Base-by-base conservation (phyloP, 1,140 invertebrate genomes). In the Drosophila ficusphila region DNA sequence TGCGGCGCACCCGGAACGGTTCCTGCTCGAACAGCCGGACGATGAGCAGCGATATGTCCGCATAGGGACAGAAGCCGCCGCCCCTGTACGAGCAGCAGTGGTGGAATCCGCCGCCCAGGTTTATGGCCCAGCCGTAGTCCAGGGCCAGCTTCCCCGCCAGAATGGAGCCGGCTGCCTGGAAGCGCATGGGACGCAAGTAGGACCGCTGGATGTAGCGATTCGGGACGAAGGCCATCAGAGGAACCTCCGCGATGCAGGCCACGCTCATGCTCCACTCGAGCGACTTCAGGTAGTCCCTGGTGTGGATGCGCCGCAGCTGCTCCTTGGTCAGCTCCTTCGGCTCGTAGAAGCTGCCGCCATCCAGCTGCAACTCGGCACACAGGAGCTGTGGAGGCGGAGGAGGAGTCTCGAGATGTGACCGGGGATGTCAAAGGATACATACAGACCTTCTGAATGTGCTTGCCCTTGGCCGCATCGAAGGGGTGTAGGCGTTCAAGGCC, bases 381-480 rank as follows among this genome's bases (percentile, higher is more conserved):
- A 96, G 86, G 64, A 93, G 92, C 94, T 95, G 34, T 18, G 36
- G n/a, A 7, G 7, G n/a, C 6, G 42, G 12, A n/a, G 9, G 19
- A 11, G n/a, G n/a, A n/a, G n/a, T n/a, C n/a, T n/a, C n/a, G n/a
- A n/a, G n/a, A n/a, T n/a, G n/a, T n/a, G n/a, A n/a, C 25, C 8
- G 14, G 11, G 5, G 21, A 4, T 3, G 23, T 12, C 11, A 12
- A 21, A 7, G 18, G n/a, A 51, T 51, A 23, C 25, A 52, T 33
- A 53, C 49, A 44, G 52, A 96, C 95, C 93, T 94, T 92, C 89
- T 92, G 94, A 85, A 97, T 94, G 89, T 95, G 94, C 48, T 94
- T 94, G 95, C 97, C 97, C 93, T 97, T 98, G 71, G 93, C 93
- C 2, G 96, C 94, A 94, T 98, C 97, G 92, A 98, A 97, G n/a